Conservation (phyloP, 2,888 invertebrate genomes). For the Dioctria rufipes region DNA sequence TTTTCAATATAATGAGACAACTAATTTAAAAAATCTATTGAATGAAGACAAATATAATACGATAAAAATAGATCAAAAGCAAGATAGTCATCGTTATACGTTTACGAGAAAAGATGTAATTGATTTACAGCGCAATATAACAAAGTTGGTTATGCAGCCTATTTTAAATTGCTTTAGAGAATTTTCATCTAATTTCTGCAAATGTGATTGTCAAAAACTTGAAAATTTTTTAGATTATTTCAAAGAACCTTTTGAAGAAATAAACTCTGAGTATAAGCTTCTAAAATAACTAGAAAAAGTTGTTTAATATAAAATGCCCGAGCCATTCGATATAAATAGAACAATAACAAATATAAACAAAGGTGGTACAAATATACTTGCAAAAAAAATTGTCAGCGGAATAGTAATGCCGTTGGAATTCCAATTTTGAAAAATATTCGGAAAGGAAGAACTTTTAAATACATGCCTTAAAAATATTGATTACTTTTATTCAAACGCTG, state of each 20-base stretch:
- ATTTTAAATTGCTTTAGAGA: no score
- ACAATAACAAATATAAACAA: conserved; percentile 20
- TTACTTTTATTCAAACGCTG: not conserved
- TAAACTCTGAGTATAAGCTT: conserved; percentile 9
- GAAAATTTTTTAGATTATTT: not conserved
- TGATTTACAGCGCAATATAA: no score
- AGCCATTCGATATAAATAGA: conserved; percentile 20
- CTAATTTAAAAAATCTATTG: no score
- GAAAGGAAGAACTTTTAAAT: conserved; percentile 52
- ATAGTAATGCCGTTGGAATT: conserved; percentile 57
- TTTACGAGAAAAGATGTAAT: no score
- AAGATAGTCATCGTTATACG: no score
- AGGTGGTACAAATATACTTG: conserved; percentile 38
- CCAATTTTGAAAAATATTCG: conserved; percentile 57
- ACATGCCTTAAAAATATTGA: conserved; percentile 44
- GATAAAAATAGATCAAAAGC: no score
- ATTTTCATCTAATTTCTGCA: not conserved
- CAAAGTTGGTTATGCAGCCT: no score
- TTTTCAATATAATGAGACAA: no score
- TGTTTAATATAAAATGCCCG: not conserved
- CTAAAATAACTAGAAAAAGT: conserved; percentile 18
- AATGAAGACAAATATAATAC: no score
- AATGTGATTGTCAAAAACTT: not conserved
- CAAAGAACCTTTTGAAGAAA: not conserved
- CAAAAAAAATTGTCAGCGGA: conserved; percentile 56